Base-by-base conservation (phyloP, 2,797 vertebrate species). In the Amblyraja radiata region DNA sequence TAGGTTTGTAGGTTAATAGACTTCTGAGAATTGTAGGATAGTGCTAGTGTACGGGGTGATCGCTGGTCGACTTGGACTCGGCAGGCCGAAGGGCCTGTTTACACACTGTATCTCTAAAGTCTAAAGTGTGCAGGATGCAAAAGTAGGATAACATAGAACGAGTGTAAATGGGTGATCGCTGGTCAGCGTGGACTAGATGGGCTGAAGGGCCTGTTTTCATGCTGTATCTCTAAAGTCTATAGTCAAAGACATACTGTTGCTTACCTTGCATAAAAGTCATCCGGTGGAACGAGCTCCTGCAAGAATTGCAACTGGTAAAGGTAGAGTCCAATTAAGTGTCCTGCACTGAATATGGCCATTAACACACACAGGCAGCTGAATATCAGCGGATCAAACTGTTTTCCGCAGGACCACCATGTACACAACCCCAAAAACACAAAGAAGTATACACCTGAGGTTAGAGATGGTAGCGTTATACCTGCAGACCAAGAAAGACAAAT, bases 331-430 rank as follows among this genome's bases (percentile, higher is more conserved):
- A 98, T 96, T 94, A 99, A 96, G 95, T 99, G 99, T 18, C 99
- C 99, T 0, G 98, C 98, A 6, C 97, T 99, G 95, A 98, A 99
- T 96, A 99, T 99, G 93, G 98, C 98, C 97, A 99, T 98, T 94
- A 99, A 96, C 91, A 99, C 98, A 94, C 99, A 99, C 95, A 99
- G 96, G 95, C 98, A 99, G 97, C 98, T 99, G 97, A 99, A 99
- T 94, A 99, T 96, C 95, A 99, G 97, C 1, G 97, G 98, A 97
- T 99, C 97, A 79, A 99, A 98, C 9, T 96, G 97, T 94, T 96
- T 97, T 95, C 98, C 97, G 95, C 98, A 98, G n/a, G 98, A 99
- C 98, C 99, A 99, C 98, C 99, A 99, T 23, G 98, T 99, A 94
- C 99, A 98, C 93, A 99, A 96, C 94, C 98, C 98, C 95, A 99